These are phyloP conservation scores for Paracanthobrama guichenoti DNA, from an alignment of 2,113 vertebrate genomes.

Conservation along the genomic window DNA sequence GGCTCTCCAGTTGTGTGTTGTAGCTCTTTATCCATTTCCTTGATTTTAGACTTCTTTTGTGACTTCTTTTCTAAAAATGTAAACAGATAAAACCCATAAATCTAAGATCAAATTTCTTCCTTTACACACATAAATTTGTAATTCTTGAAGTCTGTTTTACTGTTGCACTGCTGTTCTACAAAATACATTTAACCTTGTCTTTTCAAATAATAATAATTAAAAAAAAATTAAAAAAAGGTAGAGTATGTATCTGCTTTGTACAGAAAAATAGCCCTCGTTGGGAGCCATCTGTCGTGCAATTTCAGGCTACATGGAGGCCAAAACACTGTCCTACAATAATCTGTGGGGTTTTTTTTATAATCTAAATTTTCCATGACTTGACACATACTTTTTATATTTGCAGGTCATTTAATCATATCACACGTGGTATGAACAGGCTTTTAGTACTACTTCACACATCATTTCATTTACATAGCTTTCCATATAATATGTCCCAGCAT, in stretches of 20 bases:
- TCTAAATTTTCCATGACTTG: background rate
- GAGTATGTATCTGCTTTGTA: background rate
- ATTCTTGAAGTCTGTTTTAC: too few relatives aligned
- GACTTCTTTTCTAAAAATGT: constrained; percentile 66
- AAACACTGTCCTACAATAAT: background rate
- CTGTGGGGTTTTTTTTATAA: background rate
- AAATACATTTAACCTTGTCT: too few relatives aligned
- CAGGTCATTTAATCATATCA: background rate
- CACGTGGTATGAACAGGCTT: background rate
- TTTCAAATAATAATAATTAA: too few relatives aligned
- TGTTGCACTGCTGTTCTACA: too few relatives aligned
- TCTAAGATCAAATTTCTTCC: background rate
- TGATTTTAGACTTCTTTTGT: constrained; percentile 65
- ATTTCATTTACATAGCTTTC: constrained; percentile 3
- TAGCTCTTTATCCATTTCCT: constrained; percentile 70
- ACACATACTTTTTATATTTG: background rate
- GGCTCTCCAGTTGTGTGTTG: constrained; percentile 68
- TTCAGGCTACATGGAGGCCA: background rate
- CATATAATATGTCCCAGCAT: background rate
- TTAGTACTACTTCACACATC: background rate
- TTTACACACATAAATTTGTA: background rate
- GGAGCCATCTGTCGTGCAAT: too few relatives aligned
- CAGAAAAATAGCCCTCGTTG: background rate
- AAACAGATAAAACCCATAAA: constrained; percentile 32
- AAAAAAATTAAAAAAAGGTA: too few relatives aligned